Evolutionary conservation across 2,113 vertebrate species (phyloP), one percentile per base, ranked within the genome.

Genomic region (Campylomormyrus numenius): DNA sequence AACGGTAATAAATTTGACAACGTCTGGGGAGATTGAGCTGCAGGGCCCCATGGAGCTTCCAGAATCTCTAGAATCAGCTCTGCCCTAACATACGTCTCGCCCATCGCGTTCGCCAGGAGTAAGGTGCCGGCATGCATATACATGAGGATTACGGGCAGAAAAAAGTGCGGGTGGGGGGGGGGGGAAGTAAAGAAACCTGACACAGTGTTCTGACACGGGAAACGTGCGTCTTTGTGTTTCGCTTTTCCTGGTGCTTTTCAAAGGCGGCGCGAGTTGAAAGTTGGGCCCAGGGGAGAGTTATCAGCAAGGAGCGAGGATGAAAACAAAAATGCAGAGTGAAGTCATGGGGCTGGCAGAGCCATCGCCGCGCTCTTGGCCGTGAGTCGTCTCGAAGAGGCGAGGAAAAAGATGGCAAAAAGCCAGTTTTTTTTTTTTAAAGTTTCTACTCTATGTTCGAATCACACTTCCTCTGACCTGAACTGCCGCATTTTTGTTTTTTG

Each of bases 131-230:
- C 66, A 89, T 89, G 31, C 46, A 74, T 89, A 89, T 89, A 49
- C 88, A 89, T 89, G 88, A 89, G 88, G 88, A 80, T 89, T 89
- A 89, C 3, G 49, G 48, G 66, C 0, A 1, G 39, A 62, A 88
- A 88, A 84, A 93, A 90, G 87, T 90, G 5, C 10, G 42, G 2
- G 39, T 24, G 58, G 50, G 52, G 52, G 15, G 13, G 50, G 50
- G 50, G 50, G 13, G 35, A 15, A 92, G 89, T 90, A 91, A 91
- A 92, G 92, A 90, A 88, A 87, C 58, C 90, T 15, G 49, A 90
- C 89, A 91, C 88, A 89, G 35, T 88, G 53, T 70, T 89, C 77
- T 90, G 85, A 91, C 87, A 88, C 48, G 21, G 90, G 92, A 92
- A 89, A 53, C n/a, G 80, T 53, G 39, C 13, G 2, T 11, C 85